These are phyloP conservation scores for Strigops habroptila DNA, from an alignment of 2,113 vertebrate genomes.

Conservation along the genomic window DNA sequence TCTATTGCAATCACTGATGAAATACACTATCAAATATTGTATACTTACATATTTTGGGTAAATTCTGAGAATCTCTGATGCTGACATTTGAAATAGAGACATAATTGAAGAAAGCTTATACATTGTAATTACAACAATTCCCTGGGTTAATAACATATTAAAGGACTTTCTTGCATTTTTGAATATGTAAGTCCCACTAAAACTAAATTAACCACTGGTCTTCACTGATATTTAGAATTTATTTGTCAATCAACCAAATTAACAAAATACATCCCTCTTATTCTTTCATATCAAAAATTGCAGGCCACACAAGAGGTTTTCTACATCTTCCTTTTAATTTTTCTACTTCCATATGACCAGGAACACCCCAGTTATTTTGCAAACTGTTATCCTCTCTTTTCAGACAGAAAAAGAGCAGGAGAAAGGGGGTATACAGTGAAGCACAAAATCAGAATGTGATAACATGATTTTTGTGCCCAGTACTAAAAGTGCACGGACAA, in stretches of 20 bases:
- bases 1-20: background rate
- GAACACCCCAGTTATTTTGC: background rate
- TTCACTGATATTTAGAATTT: background rate
- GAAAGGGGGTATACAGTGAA: fast-evolving
- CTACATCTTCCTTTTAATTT: background rate
- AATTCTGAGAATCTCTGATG: background rate
- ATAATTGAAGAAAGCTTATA: background rate
- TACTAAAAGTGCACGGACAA: background rate
- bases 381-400: background rate
- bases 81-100: background rate
- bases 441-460: background rate
- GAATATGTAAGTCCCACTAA: background rate
- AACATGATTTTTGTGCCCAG: background rate
- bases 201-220: background rate
- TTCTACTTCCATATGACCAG: background rate
- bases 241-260: background rate
- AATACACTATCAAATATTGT: background rate
- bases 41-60: background rate
- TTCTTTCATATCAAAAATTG: background rate
- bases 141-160: background rate
- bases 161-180: background rate
- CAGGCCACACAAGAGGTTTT: background rate
- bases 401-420: no score
- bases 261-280: background rate
- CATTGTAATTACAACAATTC: background rate